Evolutionary conservation across 2,797 vertebrate genomes (phyloP).

Genomic region (Strix occidentalis): DNA sequence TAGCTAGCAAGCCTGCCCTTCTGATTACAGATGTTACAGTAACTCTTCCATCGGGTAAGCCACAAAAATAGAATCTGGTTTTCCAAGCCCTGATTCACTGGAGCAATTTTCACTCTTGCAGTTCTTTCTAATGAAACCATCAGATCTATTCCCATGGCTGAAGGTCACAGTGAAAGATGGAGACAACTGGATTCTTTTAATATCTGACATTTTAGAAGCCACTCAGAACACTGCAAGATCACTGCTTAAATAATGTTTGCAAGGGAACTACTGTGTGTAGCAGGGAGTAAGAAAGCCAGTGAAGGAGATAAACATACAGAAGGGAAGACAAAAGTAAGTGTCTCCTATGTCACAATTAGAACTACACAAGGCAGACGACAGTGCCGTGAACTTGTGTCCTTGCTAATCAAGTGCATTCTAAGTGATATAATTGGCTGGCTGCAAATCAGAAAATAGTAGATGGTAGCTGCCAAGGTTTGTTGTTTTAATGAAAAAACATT

Average conservation of each 20-base stretch:
- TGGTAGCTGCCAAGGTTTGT: conserved; percentile 23
- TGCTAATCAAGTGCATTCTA: conserved; percentile 49
- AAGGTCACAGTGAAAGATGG: not conserved
- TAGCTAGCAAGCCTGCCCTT: not conserved
- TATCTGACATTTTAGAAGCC: not conserved
- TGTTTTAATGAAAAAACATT: conserved; percentile 47
- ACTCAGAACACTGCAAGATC: not conserved
- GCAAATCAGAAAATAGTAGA: conserved; percentile 68
- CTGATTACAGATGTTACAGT: not conserved
- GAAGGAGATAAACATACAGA: conserved; percentile 11
- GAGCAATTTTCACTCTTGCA: not conserved
- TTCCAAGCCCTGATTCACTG: not conserved
- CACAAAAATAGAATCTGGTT: not conserved
- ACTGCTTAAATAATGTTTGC: not conserved
- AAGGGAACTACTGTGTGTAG: not conserved
- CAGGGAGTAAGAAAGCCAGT: not conserved
- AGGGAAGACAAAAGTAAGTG: conserved; percentile 64
- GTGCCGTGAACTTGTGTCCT: conserved; percentile 56
- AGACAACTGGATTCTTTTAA: not conserved
- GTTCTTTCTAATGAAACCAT: not conserved
- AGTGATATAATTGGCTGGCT: conserved; percentile 60
- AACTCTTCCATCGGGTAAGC: not conserved
- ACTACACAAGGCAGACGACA: conserved; percentile 37
- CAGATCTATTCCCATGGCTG: not conserved
- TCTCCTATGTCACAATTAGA: conserved; percentile 35